phyloP scores from a whole-genome alignment of 2,888 invertebrate genomes.

The Thereva unica region DNA sequence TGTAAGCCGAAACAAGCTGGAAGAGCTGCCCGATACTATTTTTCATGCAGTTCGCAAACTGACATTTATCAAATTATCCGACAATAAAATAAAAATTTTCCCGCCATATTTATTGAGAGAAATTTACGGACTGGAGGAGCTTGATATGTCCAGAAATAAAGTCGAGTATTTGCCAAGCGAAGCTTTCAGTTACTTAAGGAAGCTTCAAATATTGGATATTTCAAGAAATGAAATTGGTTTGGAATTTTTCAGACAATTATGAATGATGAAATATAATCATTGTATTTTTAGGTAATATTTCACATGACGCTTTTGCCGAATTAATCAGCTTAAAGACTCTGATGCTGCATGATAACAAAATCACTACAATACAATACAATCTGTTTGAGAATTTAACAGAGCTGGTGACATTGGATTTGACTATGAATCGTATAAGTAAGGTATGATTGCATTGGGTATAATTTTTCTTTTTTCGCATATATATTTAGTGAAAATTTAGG shows the following conservation, averaged over 20 bases:
- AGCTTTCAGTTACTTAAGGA: constrained; percentile 60
- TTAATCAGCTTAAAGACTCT: constrained; percentile 52
- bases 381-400: constrained; percentile 51
- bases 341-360: constrained; percentile 59
- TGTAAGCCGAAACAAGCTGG: constrained; percentile 64
- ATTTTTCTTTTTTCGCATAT: neutral
- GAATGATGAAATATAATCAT: neutral
- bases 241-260: constrained; percentile 6
- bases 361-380: constrained; percentile 53
- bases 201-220: constrained; percentile 64
- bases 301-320: constrained; percentile 52
- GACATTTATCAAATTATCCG: constrained; percentile 54
- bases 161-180: constrained; percentile 61
- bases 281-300: constrained; percentile 48
- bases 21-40: constrained; percentile 59
- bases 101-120: constrained; percentile 61
- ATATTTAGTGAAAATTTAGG: neutral
- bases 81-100: constrained; percentile 59
- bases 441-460: constrained; percentile 44
- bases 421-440: constrained; percentile 53
- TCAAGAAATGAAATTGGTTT: constrained; percentile 64
- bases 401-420: constrained; percentile 52
- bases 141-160: constrained; percentile 69
- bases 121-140: constrained; percentile 63
- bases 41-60: constrained; percentile 59